phyloP scores from a whole-genome alignment of 2,113 vertebrate genomes.

The Procavia capensis region DNA sequence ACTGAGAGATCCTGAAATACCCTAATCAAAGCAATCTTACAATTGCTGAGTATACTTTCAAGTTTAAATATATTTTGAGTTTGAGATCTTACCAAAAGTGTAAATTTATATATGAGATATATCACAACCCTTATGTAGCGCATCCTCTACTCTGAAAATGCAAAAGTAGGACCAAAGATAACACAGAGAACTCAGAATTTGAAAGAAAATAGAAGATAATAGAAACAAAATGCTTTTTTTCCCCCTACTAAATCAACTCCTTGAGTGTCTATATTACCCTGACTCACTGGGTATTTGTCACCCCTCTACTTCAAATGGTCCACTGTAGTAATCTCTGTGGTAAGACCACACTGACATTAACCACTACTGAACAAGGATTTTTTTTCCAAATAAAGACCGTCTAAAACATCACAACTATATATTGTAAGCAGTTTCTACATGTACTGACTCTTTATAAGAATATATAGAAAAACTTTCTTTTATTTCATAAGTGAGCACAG shows the following conservation, averaged over 20 bases:
- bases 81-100: background rate
- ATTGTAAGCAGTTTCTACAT: background rate
- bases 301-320: background rate
- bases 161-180: background rate
- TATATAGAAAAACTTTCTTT: background rate
- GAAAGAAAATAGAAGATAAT: background rate
- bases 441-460: background rate
- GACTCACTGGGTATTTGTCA: background rate
- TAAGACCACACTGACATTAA: background rate
- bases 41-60: background rate
- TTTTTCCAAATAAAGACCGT: background rate
- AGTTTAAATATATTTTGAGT: slow-evolving; percentile 7
- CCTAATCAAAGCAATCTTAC: background rate
- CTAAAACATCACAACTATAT: background rate
- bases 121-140: background rate
- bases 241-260: background rate
- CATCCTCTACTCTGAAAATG: background rate
- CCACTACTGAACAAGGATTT: background rate
- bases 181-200: background rate
- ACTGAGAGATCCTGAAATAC: background rate
- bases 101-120: background rate
- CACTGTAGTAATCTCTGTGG: background rate
- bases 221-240: background rate
- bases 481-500: background rate
- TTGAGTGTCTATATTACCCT: background rate